Base-by-base conservation (phyloP, 2,113 vertebrate genomes). In the Forbesichthys papilliferus region DNA sequence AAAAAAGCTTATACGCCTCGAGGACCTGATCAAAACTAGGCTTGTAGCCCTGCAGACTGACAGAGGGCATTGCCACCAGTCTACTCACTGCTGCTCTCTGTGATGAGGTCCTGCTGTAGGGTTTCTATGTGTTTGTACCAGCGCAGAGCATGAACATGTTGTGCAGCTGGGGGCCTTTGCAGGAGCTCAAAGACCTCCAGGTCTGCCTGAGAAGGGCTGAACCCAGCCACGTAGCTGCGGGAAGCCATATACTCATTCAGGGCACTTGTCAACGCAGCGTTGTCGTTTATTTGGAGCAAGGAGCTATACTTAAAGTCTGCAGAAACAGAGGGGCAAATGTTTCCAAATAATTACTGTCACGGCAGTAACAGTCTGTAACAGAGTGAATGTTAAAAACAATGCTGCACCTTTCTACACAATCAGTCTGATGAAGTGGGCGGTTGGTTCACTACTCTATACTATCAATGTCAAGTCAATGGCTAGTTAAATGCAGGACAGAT, bases 101-200 rank as follows among this genome's bases (percentile, higher is more conserved):
- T 83, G 86, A 63, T 84, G 86, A 84, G 87, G 87, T 89, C 87
- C 82, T 86, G 90, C 93, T 93, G 95, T 89, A 98, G 90, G 71
- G 95, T 90, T 58, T 93, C 91, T 89, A 98, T 92, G 91, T 98
- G 97, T 85, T 93, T 95, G 94, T 96, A 96, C 97, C 97, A 98
- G 86, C 96, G 95, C 88, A 95, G 92, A 90, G 95, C 93, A 79
- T 98, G 96, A 86, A 95, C 92, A 82, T 94, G 94, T 68, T 80
- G 92, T 56, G 93, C 93, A n/a, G 89, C 78, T n/a, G 96, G 96
- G 76, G 96, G 94, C 55, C 89, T 80, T 55, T 73, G 84, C 81
- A 98, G 93, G 86, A 91, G 94, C 90, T 78, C 92, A 91, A 97
- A 95, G 71, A 88, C 93, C 69, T 93, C 94, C 84, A 91, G 86